Evolutionary conservation across 1,140 invertebrate genomes (phyloP), one percentile per base, ranked within the genome.

Genomic region (Ptiloglossa arizonensis): DNA sequence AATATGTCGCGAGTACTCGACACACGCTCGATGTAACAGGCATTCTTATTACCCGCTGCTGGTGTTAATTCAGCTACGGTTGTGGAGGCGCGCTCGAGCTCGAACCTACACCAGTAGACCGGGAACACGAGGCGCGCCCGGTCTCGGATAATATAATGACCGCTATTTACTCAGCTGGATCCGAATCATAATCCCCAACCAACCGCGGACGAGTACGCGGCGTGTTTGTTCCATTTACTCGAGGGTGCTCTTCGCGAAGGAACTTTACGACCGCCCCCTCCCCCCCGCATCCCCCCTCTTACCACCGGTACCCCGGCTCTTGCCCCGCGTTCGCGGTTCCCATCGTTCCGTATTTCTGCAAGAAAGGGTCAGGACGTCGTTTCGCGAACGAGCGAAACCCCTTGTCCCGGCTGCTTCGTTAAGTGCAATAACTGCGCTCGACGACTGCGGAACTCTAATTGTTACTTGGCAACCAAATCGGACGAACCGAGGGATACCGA

Each of bases 381-480:
- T 63, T 44, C 62, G 46, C 27, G 69, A 41, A n/a, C 48, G 68
- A n/a, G 52, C 60, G 60, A 38, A n/a, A 46, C 59, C 76, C 66
- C 70, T 79, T 73, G 71, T 73, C 64, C 60, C 78, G 71, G n/a
- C 41, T 56, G 71, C 64, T 79, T 85, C 72, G 83, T 85, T 85
- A 78, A 77, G 68, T 59, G 79, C 82, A 74, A 85, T 85, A 85
- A 84, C 83, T 85, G 70, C 60, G 82, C 57, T 70, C 70, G 67
- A 48, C 70, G 71, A 80, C 83, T 80, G 73, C 82, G 83, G 27
- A 81, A 78, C 82, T 84, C 73, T 85, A 85, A 85, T 85, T 85
- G 83, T 85, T 85, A 85, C 82, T 85, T 85, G 83, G 79, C 79
- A 85, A 84, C 79, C 83, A 85, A 85, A 85, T 85, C 83, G 82